Evolutionary conservation across 2,797 vertebrate genomes (phyloP).

Genomic region (Mus minutoides): DNA sequence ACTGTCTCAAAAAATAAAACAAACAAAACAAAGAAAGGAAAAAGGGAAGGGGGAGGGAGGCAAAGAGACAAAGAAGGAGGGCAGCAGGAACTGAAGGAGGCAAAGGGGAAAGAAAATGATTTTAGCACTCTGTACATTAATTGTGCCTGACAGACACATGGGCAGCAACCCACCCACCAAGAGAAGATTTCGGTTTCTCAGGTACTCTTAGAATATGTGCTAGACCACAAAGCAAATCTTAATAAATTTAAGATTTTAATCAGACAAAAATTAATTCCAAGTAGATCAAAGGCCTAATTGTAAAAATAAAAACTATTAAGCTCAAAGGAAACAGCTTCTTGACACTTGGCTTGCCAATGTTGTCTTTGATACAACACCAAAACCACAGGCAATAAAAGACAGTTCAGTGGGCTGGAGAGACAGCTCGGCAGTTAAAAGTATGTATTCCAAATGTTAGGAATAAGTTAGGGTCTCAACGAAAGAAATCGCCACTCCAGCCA

Average conservation of each 20-base stretch:
- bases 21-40: background rate
- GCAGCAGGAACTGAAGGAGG: background rate
- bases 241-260: background rate
- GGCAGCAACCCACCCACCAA: background rate
- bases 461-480: background rate
- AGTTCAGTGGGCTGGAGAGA: background rate
- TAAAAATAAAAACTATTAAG: conserved; percentile 19
- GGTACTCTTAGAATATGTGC: background rate
- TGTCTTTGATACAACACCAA: background rate
- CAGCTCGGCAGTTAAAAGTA: background rate
- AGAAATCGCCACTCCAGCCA: background rate
- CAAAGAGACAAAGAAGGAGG: background rate
- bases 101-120: background rate
- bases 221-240: background rate
- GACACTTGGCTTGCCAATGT: background rate
- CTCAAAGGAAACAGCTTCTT: background rate
- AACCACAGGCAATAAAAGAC: background rate
- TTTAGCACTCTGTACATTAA: background rate
- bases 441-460: background rate
- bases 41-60: background rate
- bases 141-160: background rate
- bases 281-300: background rate
- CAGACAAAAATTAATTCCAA: background rate
- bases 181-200: background rate
- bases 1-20: background rate